phyloP scores from a whole-genome alignment of 2,888 invertebrate genomes.

The Lithophane socia region DNA sequence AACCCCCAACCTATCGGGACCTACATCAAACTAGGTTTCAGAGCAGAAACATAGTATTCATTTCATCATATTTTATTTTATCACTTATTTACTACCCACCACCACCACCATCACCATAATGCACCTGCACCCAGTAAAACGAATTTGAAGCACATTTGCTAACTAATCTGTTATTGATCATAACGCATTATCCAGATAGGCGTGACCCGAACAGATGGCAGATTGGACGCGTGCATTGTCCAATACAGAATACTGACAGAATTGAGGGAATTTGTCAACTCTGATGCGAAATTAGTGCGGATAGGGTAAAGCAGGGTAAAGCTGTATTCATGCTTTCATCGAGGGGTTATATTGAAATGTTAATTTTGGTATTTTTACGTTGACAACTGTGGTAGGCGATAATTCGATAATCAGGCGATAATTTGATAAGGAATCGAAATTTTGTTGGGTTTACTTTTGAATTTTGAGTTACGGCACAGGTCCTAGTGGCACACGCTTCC shows the following conservation, averaged over 20 bases:
- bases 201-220: constrained; percentile 82
- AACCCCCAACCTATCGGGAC: too few relatives aligned
- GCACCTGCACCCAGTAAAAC: constrained; percentile 79
- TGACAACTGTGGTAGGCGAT: constrained; percentile 21
- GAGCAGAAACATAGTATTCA: too few relatives aligned
- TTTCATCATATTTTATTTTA: neutral
- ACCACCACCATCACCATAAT: constrained; percentile 40
- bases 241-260: constrained; percentile 68
- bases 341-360: constrained; percentile 62
- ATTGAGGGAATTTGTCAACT: constrained; percentile 80
- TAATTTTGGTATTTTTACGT: constrained; percentile 50
- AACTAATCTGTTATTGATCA: constrained; percentile 81
- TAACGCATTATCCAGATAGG: constrained; percentile 76
- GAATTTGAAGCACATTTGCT: constrained; percentile 72
- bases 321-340: constrained; percentile 54
- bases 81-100: constrained; percentile 5
- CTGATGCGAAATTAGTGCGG: constrained; percentile 79
- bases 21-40: too few relatives aligned
- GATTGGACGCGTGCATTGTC: constrained; percentile 73
- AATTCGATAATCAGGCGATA: neutral
- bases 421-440: neutral
- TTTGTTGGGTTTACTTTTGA: neutral
- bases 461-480: neutral
- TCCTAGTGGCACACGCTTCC: neutral
- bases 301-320: constrained; percentile 81